Evolutionary conservation across 2,797 vertebrate species (phyloP), one percentile per base, ranked within the genome.

Genomic region (Lutjanus argentimaculatus): DNA sequence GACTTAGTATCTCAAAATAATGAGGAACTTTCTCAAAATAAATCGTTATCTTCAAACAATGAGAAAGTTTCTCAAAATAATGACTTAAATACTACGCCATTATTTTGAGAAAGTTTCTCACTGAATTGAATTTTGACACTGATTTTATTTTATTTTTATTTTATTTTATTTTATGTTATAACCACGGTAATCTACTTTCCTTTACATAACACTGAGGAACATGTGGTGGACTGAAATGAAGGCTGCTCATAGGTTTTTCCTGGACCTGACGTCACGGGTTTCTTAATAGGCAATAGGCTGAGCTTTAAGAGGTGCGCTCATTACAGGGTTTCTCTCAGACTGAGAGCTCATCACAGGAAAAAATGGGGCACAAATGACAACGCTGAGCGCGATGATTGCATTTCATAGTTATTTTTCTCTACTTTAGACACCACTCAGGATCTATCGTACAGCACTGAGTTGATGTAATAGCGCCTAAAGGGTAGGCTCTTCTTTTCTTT

Each of bases 221-320:
- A 61, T 42, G 70, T 40, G 21, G 9, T 16, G 46, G 68, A 76
- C 51, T 53, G 40, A 73, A 75, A 62, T 56, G 62, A 88, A 69
- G 72, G 75, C 68, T 62, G 49, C 92, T 93, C 91, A 97, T 97
- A 95, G 96, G 96, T 85, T 87, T 83, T n/a, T 36, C 56, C 64
- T 30, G 55, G 12, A 9, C 4, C 78, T 97, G 97, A 97, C 97
- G 97, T 97, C 90, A 90, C 74, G 3, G 63, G 69, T 68, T 78
- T 91, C 91, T 93, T 94, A 94, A 94, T 94, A 92, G 88, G 85
- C 91, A 91, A 95, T 93, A 94, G 93, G 94, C 85, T 91, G 93
- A 88, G 94, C 95, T 85, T 84, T 86, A 88, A 93, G 91, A 93
- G 96, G 93, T 94, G 95, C 93, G 96, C 95, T 92, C 95, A 95